Base-by-base conservation (phyloP, 2,113 vertebrate species). In the Chloroceryle aenea region DNA sequence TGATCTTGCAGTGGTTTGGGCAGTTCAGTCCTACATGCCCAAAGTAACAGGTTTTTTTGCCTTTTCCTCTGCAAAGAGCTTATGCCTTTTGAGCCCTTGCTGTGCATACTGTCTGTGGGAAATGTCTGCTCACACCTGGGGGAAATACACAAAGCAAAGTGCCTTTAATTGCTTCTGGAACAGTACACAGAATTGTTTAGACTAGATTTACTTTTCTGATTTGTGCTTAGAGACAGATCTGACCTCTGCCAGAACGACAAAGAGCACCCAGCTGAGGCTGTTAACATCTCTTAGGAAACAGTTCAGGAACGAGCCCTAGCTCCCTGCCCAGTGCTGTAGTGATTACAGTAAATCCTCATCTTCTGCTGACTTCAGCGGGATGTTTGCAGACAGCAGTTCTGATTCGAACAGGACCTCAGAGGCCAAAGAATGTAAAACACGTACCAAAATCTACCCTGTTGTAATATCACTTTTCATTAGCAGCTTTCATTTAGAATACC, bases 251-350 rank as follows among this genome's bases (percentile, higher is more conserved):
- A 97, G 85, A 87, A 94, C 89, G 95, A 96, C 87, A 95, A 97
- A 96, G 87, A 96, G 93, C 95, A 92, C 92, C 95, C 95, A 94
- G 92, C 96, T 96, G 95, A 94, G 93, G 80, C 87, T 95, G 87
- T 96, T 95, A 93, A 92, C 55, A 74, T 96, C 95, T 97, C 96
- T 96, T 96, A 97, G 91, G 94, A 95, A 96, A 97, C 93, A 89
- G 89, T 64, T 95, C 91, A 95, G 93, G 92, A 96, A 95, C 38
- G 55, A 95, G 87, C 80, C 38, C 85, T 14, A 83, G 79, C 73
- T 96, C 95, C 47, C 76, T 92, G 79, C 56, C 64, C 61, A 71
- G 82, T 72, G 84, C 85, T 96, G 56, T 53, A 71, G 89, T 87
- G 73, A 96, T 97, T 96, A 96, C 87, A 91, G 92, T 96, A 96